These are phyloP conservation scores for Morphnarchus princeps DNA, from an alignment of 2,113 vertebrate species.

Conservation along the genomic window DNA sequence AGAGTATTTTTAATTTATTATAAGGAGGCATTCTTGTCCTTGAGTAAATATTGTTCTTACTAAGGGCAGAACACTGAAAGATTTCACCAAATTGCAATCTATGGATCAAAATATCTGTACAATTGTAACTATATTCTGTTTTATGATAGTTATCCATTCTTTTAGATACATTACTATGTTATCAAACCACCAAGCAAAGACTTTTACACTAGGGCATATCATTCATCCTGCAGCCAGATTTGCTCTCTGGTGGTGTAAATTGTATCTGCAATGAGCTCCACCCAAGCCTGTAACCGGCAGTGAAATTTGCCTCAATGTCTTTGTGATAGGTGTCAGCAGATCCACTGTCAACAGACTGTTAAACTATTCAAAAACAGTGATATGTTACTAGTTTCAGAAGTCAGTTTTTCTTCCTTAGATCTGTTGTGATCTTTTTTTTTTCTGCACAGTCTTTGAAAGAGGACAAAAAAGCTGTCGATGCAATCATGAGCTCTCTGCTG, in stretches of 20 bases:
- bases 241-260: background rate
- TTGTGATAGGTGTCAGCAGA: background rate
- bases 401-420: background rate
- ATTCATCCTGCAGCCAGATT: background rate
- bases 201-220: background rate
- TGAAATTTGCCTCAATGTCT: background rate
- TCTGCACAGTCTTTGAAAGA: background rate
- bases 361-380: background rate
- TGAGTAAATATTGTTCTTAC: background rate
- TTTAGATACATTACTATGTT: background rate
- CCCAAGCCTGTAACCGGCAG: rapidly evolving
- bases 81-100: background rate
- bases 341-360: background rate
- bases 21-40: background rate
- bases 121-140: background rate
- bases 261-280: background rate
- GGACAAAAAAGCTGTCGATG: background rate
- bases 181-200: background rate
- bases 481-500: background rate
- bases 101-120: background rate
- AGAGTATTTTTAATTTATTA: background rate
- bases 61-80: background rate
- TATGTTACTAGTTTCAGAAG: background rate
- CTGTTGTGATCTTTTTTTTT: background rate
- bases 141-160: background rate